Percentiles rank a stretch among this genome's conserved stretches.
Evolutionary conservation across 2,888 invertebrate species (phyloP).

Genomic region (Laothoe populi): DNA sequence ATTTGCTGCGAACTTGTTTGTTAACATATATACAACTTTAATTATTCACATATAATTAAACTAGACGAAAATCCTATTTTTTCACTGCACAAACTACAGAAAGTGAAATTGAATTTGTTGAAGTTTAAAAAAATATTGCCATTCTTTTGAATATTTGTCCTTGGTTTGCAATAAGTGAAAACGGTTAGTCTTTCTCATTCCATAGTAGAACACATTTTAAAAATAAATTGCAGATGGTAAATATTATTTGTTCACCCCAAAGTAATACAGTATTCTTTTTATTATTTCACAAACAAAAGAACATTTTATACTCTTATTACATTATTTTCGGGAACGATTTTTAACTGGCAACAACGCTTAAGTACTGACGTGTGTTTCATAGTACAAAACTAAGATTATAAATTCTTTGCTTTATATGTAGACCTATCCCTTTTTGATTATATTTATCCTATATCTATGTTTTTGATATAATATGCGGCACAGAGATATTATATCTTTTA

Average conservation of each 20-base stretch:
- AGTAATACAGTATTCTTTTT: not conserved
- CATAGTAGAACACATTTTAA: no score
- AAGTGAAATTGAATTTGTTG: slow-evolving; percentile 41
- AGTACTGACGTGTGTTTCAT: slow-evolving; percentile 27
- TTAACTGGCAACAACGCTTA: slow-evolving; percentile 5
- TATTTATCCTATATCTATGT: no score
- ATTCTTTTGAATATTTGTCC: not conserved
- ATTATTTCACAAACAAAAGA: not conserved
- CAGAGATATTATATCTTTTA: no score
- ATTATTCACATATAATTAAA: slow-evolving; percentile 36
- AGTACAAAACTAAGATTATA: no score
- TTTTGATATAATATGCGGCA: no score
- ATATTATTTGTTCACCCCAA: no score
- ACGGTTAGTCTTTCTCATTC: not conserved
- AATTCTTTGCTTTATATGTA: no score
- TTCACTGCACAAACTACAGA: slow-evolving; percentile 39
- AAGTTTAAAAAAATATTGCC: slow-evolving; percentile 38
- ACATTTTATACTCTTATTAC: not conserved
- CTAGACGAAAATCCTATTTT: slow-evolving; percentile 31
- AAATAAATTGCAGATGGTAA: not conserved
- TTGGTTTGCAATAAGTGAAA: not conserved
- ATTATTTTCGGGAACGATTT: slow-evolving; percentile 6
- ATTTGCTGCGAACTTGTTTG: slow-evolving; percentile 40
- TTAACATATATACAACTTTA: slow-evolving; percentile 37
- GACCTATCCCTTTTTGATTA: no score